Base-by-base conservation (phyloP, 2,888 invertebrate genomes). In the Gnatocerus cornutus region DNA sequence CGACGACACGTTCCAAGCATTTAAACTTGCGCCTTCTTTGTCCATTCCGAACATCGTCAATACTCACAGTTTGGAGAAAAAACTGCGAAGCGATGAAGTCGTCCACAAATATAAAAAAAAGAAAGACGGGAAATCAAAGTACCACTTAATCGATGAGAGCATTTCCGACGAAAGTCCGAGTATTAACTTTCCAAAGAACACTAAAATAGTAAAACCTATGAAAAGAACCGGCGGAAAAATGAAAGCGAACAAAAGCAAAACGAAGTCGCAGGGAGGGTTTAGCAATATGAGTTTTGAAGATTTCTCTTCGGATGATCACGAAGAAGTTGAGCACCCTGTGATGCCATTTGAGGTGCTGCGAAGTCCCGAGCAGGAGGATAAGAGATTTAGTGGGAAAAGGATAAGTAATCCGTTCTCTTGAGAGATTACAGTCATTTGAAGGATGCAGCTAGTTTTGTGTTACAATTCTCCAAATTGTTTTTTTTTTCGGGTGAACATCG, bases 251-350 rank as follows among this genome's bases (percentile, higher is more conserved):
- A 76, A 78, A 3, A 68, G 71, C 10, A 80, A 81, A 67, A 72
- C 75, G 16, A 79, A 79, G 71, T 73, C 77, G 1, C 87, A 87
- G 71, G 88, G 88, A 6, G 91, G 91, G 3, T 91, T 92, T 78
- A 91, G 90, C 77, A 92, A 92, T 76, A 90, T 92, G 90, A 92
- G 92, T 78, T 92, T 92, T 77, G 92, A 92, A 80, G 92, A 92
- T 82, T 91, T 91, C 78, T 90, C 90, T 1, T 90, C 90, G 21
- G 91, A 91, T 77, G 88, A 89, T 59, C 87, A 88, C 69, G 87
- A 87, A 53, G 82, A 82, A 52, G 75, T 76, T 1, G 84, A 86
- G n/a, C 82, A 81, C 14, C 81, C 84, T 14, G 83, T 86, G 43
- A 87, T 88, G 55, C 91, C 91, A 0, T 91, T 91, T 76, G 91